Percentiles rank a stretch among this genome's conserved stretches.
Evolutionary conservation across 1,140 invertebrate genomes (phyloP).

Genomic region (Drosophila guanche): DNA sequence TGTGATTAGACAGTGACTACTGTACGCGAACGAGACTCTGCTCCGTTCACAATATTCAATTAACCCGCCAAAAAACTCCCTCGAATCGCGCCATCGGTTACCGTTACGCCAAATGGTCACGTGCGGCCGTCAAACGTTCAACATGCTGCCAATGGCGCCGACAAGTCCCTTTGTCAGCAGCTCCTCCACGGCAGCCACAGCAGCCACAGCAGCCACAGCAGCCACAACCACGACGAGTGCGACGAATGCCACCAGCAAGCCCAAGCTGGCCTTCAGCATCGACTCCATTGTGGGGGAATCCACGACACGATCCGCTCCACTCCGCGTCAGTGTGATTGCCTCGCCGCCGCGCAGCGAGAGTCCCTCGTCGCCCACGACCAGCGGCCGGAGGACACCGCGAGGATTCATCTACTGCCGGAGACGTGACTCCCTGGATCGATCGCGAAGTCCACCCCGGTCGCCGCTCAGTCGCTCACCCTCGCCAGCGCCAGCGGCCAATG

Average conservation of each 20-base stretch:
- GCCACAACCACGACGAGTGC: slow-evolving; percentile 27
- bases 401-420: slow-evolving; percentile 71
- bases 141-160: slow-evolving; percentile 83
- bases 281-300: slow-evolving; percentile 93
- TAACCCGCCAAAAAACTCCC: slow-evolving; percentile 20
- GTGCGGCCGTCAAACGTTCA: slow-evolving; percentile 80
- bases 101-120: slow-evolving; percentile 77
- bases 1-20: slow-evolving; percentile 30
- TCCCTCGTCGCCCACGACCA: slow-evolving; percentile 51
- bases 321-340: slow-evolving; percentile 65
- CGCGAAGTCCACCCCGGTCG: slow-evolving; percentile 79
- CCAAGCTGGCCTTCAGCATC: slow-evolving; percentile 97
- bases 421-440: slow-evolving; percentile 63
- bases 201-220: slow-evolving; percentile 32
- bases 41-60: slow-evolving; percentile 30
- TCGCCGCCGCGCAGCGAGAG: slow-evolving; percentile 68
- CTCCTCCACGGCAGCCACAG: slow-evolving; percentile 35
- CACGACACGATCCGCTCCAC: slow-evolving; percentile 56
- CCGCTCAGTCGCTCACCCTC: slow-evolving; percentile 60
- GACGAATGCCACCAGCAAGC: slow-evolving; percentile 86
- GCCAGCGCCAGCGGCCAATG: slow-evolving; percentile 49
- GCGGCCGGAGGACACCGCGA: slow-evolving; percentile 49
- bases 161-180: slow-evolving; percentile 76
- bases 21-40: slow-evolving; percentile 17
- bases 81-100: slow-evolving; percentile 11